Conservation (phyloP, 1,140 invertebrate genomes). For the Eufriesea mexicana region DNA sequence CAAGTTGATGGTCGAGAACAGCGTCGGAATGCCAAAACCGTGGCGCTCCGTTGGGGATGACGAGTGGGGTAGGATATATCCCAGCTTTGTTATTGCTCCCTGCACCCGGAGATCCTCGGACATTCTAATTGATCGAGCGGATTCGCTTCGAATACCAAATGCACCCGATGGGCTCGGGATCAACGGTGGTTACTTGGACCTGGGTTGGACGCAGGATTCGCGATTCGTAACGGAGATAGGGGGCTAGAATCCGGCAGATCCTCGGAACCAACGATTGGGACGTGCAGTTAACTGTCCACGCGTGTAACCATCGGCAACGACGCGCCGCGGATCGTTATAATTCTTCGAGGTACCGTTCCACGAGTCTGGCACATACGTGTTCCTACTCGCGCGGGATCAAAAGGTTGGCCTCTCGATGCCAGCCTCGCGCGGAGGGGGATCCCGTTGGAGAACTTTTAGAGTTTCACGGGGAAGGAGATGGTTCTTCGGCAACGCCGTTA, state of each 20-base stretch:
- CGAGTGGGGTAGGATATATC: conserved; percentile 11
- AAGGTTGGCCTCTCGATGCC: conserved; percentile 35
- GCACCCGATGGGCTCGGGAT: neutral
- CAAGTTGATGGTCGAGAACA: conserved; percentile 53
- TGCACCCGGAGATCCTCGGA: neutral
- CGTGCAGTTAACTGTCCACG: too few relatives aligned
- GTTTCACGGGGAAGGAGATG: conserved; percentile 45
- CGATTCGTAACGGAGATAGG: neutral
- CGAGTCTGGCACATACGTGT: neutral
- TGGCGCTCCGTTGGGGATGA: conserved; percentile 9
- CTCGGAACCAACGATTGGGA: too few relatives aligned
- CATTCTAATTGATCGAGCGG: neutral
- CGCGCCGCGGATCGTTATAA: too few relatives aligned
- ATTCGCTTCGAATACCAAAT: neutral
- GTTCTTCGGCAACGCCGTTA: conserved; percentile 38
- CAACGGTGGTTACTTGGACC: neutral
- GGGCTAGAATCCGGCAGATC: neutral
- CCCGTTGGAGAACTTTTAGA: conserved; percentile 52
- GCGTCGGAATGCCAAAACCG: conserved; percentile 61
- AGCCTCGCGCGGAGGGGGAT: neutral
- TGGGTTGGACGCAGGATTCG: neutral
- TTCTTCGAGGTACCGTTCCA: neutral
- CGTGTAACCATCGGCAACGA: too few relatives aligned
- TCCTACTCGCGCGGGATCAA: conserved; percentile 27
- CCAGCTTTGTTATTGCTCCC: neutral